A percentile compares a stretch with the other conserved stretches of the same genome.
phyloP scores from a whole-genome alignment of 92 coral and sea anemone genomes.

The Umimayanthus chanpuru region DNA sequence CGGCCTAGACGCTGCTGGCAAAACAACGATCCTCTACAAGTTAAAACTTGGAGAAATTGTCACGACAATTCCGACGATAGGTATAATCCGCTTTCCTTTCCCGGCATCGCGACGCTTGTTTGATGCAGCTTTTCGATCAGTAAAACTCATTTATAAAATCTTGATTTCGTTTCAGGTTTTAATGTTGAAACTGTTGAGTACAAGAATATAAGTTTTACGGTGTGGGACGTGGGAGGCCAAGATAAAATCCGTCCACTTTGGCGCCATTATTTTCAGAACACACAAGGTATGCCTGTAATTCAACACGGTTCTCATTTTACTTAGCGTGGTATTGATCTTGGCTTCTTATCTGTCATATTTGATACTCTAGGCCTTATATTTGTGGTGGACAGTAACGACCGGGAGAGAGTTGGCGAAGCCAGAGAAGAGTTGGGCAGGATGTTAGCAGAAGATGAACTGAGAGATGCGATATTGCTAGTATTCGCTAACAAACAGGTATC shows the following conservation, averaged over 20 bases:
- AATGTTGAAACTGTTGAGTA: constrained; percentile 58
- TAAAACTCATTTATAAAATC: neutral
- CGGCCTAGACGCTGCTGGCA: constrained; percentile 53
- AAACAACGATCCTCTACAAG: constrained; percentile 54
- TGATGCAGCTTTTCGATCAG: neutral
- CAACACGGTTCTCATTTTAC: neutral
- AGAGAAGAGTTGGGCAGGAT: constrained; percentile 86
- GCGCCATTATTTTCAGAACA: constrained; percentile 74
- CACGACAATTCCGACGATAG: constrained; percentile 57
- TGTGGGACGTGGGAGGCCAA: constrained; percentile 67
- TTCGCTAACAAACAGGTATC: constrained; percentile 97
- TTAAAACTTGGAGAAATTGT: constrained; percentile 57
- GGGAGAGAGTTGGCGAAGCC: constrained; percentile 91
- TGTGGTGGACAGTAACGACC: constrained; percentile 98
- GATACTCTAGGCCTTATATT: constrained; percentile 81
- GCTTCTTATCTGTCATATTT: constrained; percentile 2
- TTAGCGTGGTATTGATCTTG: neutral
- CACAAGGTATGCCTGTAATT: constrained; percentile 72
- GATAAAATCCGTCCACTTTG: constrained; percentile 67
- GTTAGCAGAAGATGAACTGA: constrained; percentile 92
- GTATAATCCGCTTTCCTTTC: neutral
- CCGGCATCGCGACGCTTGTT: neutral
- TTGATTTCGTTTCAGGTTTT: constrained; percentile 41
- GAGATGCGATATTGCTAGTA: constrained; percentile 91
- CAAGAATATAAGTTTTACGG: constrained; percentile 59